Percentiles rank a stretch among this genome's conserved stretches.
phyloP scores from a whole-genome alignment of 2,797 vertebrate species.

The Epinephelus coioides region DNA sequence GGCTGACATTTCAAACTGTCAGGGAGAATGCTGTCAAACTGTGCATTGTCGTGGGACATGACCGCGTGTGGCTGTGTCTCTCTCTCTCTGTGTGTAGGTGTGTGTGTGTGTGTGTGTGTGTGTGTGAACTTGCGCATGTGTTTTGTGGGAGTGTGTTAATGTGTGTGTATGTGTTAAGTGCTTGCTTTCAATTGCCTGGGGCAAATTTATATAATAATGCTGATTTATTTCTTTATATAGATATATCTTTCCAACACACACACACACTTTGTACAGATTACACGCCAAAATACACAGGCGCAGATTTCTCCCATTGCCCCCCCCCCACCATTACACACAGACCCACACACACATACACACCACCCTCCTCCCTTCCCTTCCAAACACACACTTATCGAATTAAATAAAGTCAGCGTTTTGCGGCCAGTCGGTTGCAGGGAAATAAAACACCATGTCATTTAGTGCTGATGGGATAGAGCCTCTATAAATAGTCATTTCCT shows the following conservation, averaged over 20 bases:
- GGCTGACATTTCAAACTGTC: conserved; percentile 83
- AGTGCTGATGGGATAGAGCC: conserved; percentile 81
- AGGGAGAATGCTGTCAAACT: conserved; percentile 76
- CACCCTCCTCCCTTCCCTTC: conserved; percentile 19
- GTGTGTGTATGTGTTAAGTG: conserved; percentile 31
- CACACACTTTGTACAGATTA: conserved; percentile 30
- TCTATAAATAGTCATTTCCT: conserved; percentile 86
- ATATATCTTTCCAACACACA: conserved; percentile 23
- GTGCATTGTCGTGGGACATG: conserved; percentile 67
- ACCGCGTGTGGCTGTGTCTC: conserved; percentile 44
- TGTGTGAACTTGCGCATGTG: conserved; percentile 31
- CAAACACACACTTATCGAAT: conserved; percentile 78
- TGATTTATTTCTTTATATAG: conserved; percentile 50
- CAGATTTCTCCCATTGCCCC: conserved; percentile 18
- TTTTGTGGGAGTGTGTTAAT: conserved; percentile 45
- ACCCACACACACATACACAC: conserved; percentile 8
- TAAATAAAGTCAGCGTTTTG: conserved; percentile 82
- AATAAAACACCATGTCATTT: conserved; percentile 84
- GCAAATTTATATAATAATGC: conserved; percentile 55
- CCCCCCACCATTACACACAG: conserved; percentile 9
- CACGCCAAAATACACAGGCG: conserved; percentile 18
- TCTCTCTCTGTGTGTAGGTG: background rate
- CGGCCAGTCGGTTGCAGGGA: conserved; percentile 69
- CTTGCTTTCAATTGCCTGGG: conserved; percentile 44
- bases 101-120: conserved; percentile 18